These are phyloP conservation scores for Formica exsecta DNA, from an alignment of 1,140 invertebrate species.

Conservation along the genomic window DNA sequence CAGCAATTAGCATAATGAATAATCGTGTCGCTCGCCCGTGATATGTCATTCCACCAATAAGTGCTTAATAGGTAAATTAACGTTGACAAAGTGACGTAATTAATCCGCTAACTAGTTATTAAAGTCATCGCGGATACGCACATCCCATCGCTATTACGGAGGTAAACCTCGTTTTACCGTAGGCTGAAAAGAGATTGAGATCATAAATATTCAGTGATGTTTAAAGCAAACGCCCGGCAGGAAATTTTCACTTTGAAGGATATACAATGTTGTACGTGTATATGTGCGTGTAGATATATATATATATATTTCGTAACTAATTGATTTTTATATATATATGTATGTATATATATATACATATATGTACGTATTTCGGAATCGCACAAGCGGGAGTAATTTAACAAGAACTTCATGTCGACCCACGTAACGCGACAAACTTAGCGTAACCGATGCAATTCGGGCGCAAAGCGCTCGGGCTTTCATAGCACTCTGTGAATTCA, in stretches of 20 bases:
- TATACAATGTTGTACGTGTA: slow-evolving; percentile 4
- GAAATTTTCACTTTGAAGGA: slow-evolving; percentile 57
- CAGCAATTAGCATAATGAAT: slow-evolving; percentile 57
- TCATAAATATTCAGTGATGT: slow-evolving; percentile 60
- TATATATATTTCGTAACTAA: no score
- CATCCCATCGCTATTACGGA: slow-evolving; percentile 40
- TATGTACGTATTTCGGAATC: background rate
- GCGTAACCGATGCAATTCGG: slow-evolving; percentile 39
- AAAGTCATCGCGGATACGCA: slow-evolving; percentile 50
- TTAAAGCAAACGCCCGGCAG: slow-evolving; percentile 51
- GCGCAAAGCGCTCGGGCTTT: slow-evolving; percentile 15
- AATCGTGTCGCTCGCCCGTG: slow-evolving; percentile 23
- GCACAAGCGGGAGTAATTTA: slow-evolving; percentile 33
- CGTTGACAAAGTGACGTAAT: slow-evolving; percentile 59
- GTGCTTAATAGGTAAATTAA: slow-evolving; percentile 61
- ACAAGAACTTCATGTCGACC: slow-evolving; percentile 43
- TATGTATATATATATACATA: background rate
- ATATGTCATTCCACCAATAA: slow-evolving; percentile 47
- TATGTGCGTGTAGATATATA: no score
- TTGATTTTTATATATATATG: background rate
- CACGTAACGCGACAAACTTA: slow-evolving; percentile 47
- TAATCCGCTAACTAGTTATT: slow-evolving; percentile 63
- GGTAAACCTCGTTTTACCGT: slow-evolving; percentile 58
- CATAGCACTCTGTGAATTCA: slow-evolving; percentile 19
- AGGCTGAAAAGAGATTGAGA: slow-evolving; percentile 62